Evolutionary conservation across 2,797 vertebrate species (phyloP), one percentile per base, ranked within the genome.

Genomic region (Lates japonicus): DNA sequence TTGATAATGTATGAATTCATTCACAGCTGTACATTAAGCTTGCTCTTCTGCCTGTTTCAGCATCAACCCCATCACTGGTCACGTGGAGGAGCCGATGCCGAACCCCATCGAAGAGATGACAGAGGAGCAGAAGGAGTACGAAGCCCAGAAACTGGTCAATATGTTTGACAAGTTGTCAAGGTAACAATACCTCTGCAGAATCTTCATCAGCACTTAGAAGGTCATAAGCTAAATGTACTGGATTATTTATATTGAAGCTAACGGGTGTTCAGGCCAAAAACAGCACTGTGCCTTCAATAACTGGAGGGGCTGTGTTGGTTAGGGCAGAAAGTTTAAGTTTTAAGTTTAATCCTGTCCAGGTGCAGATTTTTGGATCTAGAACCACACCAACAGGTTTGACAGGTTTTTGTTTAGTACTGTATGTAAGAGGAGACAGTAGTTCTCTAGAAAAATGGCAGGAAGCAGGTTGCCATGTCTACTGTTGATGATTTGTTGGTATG

Each of bases 21-120:
- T 70, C 61, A 62, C 44, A 59, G 42, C 44, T 63, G 2, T 35
- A 12, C 13, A 42, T 17, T 55, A 4, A 48, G 0, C n/a, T 55
- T 52, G 14, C 60, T 64, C 35, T 20, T 62, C 4, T 76, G 6
- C 70, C 82, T 68, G 5, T 76, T 59, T 66, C 85, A 99, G 98
- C 94, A 99, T 99, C 92, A 99, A 99, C 90, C 97, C 98, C 68
- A 98, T 99, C 93, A 99, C 98, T 22, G 98, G 98, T 88, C 98
- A 98, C 37, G 96, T 98, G 59, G 98, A 99, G 94, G 97, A 98
- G 83, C 98, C 97, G 1, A 95, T 97, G 96, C 97, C 97, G 1
- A 98, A 99, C 90, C 98, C 98, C 1, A 95, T 98, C 41, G 98
- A 99, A 80, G 98, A 98, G 93, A 99, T 99, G 98, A 99, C 98